A percentile compares a stretch with the other conserved stretches of the same genome.
Conservation (phyloP, 2,888 invertebrate species). For the Caenorhabditis panamensis region DNA sequence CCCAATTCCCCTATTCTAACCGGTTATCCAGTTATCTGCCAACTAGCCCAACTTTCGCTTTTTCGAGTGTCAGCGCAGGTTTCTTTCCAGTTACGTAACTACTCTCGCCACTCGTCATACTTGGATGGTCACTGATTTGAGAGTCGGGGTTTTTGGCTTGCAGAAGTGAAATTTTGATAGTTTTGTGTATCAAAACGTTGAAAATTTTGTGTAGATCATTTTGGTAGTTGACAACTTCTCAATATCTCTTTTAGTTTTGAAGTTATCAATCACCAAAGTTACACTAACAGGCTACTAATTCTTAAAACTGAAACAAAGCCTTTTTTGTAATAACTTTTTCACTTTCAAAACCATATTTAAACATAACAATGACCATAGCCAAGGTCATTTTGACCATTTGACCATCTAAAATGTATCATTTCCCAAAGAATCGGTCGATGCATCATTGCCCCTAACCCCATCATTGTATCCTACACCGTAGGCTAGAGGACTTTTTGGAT, state of each 20-base stretch:
- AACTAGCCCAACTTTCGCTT: conserved; percentile 17
- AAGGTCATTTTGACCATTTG: background rate
- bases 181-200: background rate
- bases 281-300: no score
- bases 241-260: background rate
- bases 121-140: background rate
- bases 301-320: no score
- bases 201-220: background rate
- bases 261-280: background rate
- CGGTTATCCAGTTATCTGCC: conserved; percentile 25
- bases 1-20: conserved; percentile 3
- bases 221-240: conserved; percentile 5
- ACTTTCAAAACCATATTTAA: background rate
- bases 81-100: conserved; percentile 44
- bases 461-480: background rate
- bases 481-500: background rate
- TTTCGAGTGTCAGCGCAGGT: background rate
- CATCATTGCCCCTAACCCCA: background rate
- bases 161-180: background rate
- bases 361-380: background rate
- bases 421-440: background rate
- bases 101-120: conserved; percentile 6
- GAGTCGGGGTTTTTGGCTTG: background rate
- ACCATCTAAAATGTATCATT: background rate
- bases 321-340: no score